A percentile compares a stretch with the other conserved stretches of the same genome.
phyloP scores from a whole-genome alignment of 2,888 invertebrate genomes.

The Dasysyrphus tricinctus region DNA sequence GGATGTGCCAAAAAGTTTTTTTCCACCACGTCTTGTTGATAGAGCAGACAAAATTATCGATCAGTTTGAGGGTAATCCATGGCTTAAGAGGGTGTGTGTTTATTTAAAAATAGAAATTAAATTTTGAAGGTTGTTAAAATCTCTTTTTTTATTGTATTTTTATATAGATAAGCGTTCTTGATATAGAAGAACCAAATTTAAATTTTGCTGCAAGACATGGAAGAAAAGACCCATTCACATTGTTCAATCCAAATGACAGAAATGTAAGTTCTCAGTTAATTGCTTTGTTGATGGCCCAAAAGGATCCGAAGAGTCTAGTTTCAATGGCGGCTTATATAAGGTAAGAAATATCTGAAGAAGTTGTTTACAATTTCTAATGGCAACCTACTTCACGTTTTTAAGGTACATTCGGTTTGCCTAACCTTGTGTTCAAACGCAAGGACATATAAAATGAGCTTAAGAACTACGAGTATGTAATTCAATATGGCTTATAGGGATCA shows the following conservation, averaged over 20 bases:
- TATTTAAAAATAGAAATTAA: not conserved
- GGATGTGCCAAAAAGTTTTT: conserved; percentile 37
- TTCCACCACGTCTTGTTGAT: conserved; percentile 24
- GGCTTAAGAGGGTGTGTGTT: conserved; percentile 6
- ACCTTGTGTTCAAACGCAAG: no score
- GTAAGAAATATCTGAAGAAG: not conserved
- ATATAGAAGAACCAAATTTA: conserved; percentile 31
- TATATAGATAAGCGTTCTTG: conserved; percentile 20
- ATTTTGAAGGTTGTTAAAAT: not conserved
- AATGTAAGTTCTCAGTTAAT: conserved; percentile 35
- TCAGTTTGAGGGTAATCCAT: not conserved
- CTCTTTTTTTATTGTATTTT: not conserved
- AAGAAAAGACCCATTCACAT: conserved; percentile 29
- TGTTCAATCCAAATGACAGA: conserved; percentile 42
- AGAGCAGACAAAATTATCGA: conserved; percentile 32
- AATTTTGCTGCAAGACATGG: conserved; percentile 33
- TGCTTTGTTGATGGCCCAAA: not conserved
- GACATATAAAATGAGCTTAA: no score
- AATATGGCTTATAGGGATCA: no score
- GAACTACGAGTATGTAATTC: no score
- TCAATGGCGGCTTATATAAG: conserved; percentile 40
- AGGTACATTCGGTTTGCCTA: no score
- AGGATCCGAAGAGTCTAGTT: conserved; percentile 16
- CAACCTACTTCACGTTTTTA: no score
- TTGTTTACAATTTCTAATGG: not conserved